Evolutionary conservation across 2,113 vertebrate species (phyloP), one percentile per base, ranked within the genome.

Genomic region (Dipodomys ordii): DNA sequence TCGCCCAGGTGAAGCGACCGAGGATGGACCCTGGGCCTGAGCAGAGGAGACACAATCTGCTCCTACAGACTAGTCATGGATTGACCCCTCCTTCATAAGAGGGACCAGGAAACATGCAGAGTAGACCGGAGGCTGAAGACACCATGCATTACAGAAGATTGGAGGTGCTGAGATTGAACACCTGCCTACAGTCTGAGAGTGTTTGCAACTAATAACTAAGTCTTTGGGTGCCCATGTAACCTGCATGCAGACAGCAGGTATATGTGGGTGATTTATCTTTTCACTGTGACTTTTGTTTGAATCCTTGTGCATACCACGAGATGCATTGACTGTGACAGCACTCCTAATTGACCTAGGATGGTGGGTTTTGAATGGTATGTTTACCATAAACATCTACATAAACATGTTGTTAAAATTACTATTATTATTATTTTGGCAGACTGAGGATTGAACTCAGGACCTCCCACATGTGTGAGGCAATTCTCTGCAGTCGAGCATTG

Each of bases 191-290:
- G 30, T 35, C 27, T 39, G 46, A 53, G 68, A 18, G 30, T 73
- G 22, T 2, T 2, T 79, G 1, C 27, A 32, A 0, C 28, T 60
- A 20, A 13, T 16, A 6, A 22, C 27, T 9, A 73, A 2, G 8
- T 84, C 46, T 6, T 2, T 7, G 69, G 16, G 27, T 83, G 13
- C 2, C 7, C 27, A 2, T 35, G 15, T 25, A 46, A 80, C 32
- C 35, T n/a, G 62, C n/a, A 93, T 65, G 81, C 1, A 60, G 32
- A 32, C 22, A 3, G 4, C 10, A 20, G 60, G 11, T n/a, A 44
- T 69, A 73, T 35, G 13, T 8, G 6, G 7, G 19, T 77, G 22
- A 27, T 23, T 73, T 49, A 22, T 62, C 28, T 73, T 74, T 2
- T n/a, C 19, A 27, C 12, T 6, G 32, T 2, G 12, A 28, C 64